A percentile compares a stretch with the other conserved stretches of the same genome.
Evolutionary conservation across 2,797 vertebrate species (phyloP).

Genomic region (Chaenodraco wilsoni): DNA sequence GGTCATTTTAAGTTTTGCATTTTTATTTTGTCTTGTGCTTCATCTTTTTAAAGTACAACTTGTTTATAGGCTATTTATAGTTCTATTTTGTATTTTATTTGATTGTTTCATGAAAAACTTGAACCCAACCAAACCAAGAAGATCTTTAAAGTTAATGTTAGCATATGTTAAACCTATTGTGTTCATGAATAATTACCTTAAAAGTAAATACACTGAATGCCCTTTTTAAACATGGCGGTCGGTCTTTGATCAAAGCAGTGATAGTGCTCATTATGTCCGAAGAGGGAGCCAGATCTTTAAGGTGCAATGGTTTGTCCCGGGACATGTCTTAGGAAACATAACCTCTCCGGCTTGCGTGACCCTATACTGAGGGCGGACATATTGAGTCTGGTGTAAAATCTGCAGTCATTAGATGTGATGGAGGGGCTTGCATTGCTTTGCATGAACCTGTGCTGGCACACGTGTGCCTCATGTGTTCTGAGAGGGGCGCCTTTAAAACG

Average conservation of each 20-base stretch:
- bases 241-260: background rate
- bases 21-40: too few species aligned
- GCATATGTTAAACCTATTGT: background rate
- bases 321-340: constrained; percentile 23
- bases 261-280: background rate
- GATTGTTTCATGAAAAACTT: too few species aligned
- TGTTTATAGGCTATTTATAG: background rate
- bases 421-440: constrained; percentile 1
- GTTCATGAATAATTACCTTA: background rate
- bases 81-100: background rate
- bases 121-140: too few species aligned
- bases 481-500: background rate
- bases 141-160: too few species aligned
- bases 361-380: background rate
- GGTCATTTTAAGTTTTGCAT: too few species aligned
- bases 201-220: background rate
- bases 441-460: background rate
- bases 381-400: constrained; percentile 27
- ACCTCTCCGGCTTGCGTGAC: constrained; percentile 23
- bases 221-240: background rate
- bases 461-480: background rate
- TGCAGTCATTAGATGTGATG: constrained; percentile 21
- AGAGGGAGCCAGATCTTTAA: constrained; percentile 12
- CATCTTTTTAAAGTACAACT: background rate
- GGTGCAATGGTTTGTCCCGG: background rate